Conservation (phyloP, 2,888 invertebrate species). For the Tenthredo mesomela region DNA sequence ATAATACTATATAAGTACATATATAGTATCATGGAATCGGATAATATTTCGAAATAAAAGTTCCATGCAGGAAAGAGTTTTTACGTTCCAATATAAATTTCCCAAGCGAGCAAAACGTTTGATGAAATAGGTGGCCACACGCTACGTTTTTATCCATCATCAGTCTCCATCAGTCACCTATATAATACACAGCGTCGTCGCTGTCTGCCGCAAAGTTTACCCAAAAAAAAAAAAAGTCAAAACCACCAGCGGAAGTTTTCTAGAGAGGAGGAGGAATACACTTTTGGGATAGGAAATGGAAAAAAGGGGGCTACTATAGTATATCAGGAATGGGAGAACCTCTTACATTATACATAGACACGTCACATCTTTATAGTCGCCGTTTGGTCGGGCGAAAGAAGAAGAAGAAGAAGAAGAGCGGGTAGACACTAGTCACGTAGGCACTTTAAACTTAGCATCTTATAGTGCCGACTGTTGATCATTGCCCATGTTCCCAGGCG, state of each 20-base stretch:
- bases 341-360: slow-evolving; percentile 12
- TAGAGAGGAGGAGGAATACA: neutral
- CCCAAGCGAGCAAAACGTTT: neutral
- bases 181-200: neutral
- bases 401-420: neutral
- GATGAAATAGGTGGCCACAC: neutral
- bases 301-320: neutral
- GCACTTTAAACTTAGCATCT: slow-evolving; percentile 37
- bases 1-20: too few species aligned
- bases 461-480: slow-evolving; percentile 15
- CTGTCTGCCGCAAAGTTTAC: neutral
- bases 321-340: neutral
- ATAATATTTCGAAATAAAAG: neutral
- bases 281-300: neutral
- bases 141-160: neutral
- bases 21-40: too few species aligned
- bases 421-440: slow-evolving; percentile 36
- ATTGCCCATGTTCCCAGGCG: slow-evolving; percentile 15
- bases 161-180: slow-evolving; percentile 23
- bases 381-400: neutral
- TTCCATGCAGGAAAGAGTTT: neutral
- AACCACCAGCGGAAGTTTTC: neutral
- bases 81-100: neutral
- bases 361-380: slow-evolving; percentile 10
- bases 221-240: neutral